Evolutionary conservation across 2,797 vertebrate species (phyloP).

Genomic region (Pangasius larnaudii): DNA sequence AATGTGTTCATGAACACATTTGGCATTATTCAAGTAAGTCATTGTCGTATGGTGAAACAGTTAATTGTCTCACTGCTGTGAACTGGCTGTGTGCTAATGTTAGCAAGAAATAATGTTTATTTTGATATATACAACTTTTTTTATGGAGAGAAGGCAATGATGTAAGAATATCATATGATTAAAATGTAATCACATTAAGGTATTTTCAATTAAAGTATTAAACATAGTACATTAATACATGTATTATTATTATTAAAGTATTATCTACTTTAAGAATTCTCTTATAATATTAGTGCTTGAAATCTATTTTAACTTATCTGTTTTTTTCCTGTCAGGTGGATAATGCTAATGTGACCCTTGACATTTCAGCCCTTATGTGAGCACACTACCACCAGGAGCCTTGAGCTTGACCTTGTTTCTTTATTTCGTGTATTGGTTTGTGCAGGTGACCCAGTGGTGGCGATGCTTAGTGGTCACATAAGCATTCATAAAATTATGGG

Average conservation of each 20-base stretch:
- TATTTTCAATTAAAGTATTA: not conserved
- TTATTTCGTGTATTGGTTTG: not conserved
- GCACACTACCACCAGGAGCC: not conserved
- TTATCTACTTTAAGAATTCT: not conserved
- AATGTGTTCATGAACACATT: conserved; percentile 23
- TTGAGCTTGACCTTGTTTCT: not conserved
- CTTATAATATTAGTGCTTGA: not conserved
- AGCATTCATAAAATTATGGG: not conserved
- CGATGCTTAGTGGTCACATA: not conserved
- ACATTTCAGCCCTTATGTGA: conserved; percentile 5
- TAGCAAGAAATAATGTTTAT: not conserved
- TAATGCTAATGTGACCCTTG: not conserved
- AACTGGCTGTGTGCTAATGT: not conserved
- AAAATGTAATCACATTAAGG: not conserved
- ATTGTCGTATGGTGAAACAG: not conserved
- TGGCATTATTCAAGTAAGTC: conserved; percentile 19
- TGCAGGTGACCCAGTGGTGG: not conserved
- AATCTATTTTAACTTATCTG: not conserved
- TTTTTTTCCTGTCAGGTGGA: not conserved
- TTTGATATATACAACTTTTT: not conserved
- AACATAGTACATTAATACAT: not conserved
- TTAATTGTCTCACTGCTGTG: not conserved
- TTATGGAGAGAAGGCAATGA: not conserved
- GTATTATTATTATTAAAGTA: not conserved
- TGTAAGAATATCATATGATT: not conserved